phyloP scores from a whole-genome alignment of 2,888 invertebrate species.

The Sepiola atlantica region DNA sequence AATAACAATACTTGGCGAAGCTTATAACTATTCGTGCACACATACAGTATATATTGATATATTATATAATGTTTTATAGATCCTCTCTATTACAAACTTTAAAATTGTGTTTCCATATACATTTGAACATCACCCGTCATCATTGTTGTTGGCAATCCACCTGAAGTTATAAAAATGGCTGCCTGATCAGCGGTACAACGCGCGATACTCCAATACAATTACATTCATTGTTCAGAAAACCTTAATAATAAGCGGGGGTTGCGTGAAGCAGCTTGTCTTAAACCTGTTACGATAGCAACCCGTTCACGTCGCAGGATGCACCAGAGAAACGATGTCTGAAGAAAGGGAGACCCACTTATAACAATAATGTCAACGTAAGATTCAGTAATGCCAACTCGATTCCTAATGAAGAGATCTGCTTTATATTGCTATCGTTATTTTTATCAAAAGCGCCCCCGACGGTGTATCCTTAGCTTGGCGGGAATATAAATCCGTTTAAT shows the following conservation, averaged over 20 bases:
- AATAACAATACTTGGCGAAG: too few relatives aligned
- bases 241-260: not conserved
- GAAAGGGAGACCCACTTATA: not conserved
- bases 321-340: not conserved
- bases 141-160: not conserved
- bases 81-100: not conserved
- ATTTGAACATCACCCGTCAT: not conserved
- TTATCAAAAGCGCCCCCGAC: not conserved
- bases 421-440: not conserved
- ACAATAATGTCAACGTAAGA: not conserved
- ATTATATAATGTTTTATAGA: not conserved
- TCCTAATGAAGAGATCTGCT: not conserved
- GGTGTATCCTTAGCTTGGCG: not conserved
- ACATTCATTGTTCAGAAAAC: not conserved
- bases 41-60: too few relatives aligned
- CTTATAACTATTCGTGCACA: too few relatives aligned
- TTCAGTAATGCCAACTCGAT: not conserved
- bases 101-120: not conserved
- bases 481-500: conserved; percentile 1
- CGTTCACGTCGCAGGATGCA: not conserved
- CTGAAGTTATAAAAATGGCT: not conserved
- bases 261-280: not conserved
- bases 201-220: not conserved
- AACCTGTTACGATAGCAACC: not conserved
- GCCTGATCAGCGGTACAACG: not conserved